Evolutionary conservation across 2,113 vertebrate genomes (phyloP), one percentile per base, ranked within the genome.

Genomic region (Rhinoderma darwinii): DNA sequence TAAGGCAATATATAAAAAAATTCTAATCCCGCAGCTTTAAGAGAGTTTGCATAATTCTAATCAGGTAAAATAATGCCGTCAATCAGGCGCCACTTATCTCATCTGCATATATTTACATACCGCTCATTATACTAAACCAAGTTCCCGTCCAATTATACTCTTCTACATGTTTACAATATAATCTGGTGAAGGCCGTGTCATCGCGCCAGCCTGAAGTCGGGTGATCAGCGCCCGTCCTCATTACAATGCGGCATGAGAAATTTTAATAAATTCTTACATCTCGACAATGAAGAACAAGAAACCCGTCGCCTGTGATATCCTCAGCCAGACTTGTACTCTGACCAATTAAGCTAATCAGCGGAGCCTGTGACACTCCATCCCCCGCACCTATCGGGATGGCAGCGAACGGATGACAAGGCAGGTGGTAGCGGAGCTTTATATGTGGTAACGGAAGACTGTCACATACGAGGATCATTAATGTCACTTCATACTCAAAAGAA

Each of bases 261-360:
- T n/a, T 44, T 30, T 63, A 82, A 82, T 82, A 14, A 63, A 66
- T 63, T 72, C 20, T 63, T 82, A 14, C 56, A 9, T 82, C 37
- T 15, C 44, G 79, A 59, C 56, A 66, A 72, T 72, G 22, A 37
- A 72, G 68, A 44, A 82, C 37, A 66, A 18, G 8, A 63, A 81
- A 81, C 22, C 8, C 11, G 30, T 82, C 15, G 39, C 14, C 59
- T 63, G 37, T n/a, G 27, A 51, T 78, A 44, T 63, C 30, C 41
- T 30, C 39, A 41, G 20, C 79, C n/a, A 30, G 56, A 27, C 37
- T 30, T 12, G 7, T 39, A 75, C 32, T 43, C 73, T 47, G 56
- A 61, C 56, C 84, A 85, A 85, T 85, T 85, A 85, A 35, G 14
- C 56, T 63, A 76, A 85, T 85, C 73, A 77, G 73, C 50, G 4